These are phyloP conservation scores for Harmothoe impar DNA, from an alignment of 2,888 invertebrate genomes.

Conservation along the genomic window DNA sequence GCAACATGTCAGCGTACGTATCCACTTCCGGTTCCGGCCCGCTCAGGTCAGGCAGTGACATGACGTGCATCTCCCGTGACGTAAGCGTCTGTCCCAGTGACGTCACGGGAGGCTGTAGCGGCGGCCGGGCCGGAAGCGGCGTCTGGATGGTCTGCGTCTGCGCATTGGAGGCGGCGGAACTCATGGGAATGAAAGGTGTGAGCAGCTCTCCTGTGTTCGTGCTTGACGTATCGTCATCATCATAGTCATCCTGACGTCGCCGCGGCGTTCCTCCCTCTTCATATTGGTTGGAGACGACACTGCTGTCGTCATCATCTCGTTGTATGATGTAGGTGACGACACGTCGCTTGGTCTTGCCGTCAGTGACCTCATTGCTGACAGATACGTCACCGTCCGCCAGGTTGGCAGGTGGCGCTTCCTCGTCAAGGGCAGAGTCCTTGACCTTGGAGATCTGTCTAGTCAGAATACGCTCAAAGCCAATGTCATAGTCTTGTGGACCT, in stretches of 20 bases:
- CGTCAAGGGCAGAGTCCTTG: neutral
- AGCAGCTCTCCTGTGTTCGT: constrained; percentile 20
- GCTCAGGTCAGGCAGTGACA: neutral
- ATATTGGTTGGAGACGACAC: constrained; percentile 42
- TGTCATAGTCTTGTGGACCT: constrained; percentile 27
- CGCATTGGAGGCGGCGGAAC: neutral
- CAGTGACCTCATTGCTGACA: neutral
- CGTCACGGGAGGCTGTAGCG: neutral
- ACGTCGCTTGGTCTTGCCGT: neutral
- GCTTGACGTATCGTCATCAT: constrained; percentile 17
- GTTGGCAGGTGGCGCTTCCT: neutral
- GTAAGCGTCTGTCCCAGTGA: neutral
- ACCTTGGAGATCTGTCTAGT: constrained; percentile 43
- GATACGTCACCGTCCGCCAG: neutral
- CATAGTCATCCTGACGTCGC: neutral
- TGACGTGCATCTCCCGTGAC: neutral
- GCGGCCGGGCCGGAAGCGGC: neutral
- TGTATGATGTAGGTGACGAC: constrained; percentile 42
- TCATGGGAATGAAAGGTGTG: neutral
- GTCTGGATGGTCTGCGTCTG: neutral
- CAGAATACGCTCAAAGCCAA: neutral
- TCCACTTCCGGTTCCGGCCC: constrained; percentile 22
- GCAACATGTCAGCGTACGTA: constrained; percentile 31
- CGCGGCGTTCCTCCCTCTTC: neutral
- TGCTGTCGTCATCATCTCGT: constrained; percentile 34